Percentiles rank a stretch among this genome's conserved stretches.
phyloP scores from a whole-genome alignment of 2,797 vertebrate species.

The Phoeniculus purpureus region DNA sequence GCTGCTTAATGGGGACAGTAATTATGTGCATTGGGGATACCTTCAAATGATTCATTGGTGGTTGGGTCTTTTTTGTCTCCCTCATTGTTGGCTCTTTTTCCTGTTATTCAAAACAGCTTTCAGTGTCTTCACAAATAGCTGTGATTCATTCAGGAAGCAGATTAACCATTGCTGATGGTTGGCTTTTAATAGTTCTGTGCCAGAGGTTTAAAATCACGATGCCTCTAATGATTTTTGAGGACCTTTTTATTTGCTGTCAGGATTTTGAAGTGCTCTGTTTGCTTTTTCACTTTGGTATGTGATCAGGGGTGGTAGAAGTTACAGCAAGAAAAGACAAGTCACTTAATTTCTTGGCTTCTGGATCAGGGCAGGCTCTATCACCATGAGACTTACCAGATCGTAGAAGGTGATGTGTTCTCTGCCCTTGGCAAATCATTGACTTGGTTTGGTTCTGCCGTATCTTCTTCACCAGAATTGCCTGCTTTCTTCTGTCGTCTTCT shows the following conservation, averaged over 20 bases:
- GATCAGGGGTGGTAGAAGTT: background rate
- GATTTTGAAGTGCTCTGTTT: background rate
- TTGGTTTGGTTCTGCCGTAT: conserved; percentile 10
- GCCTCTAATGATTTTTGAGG: background rate
- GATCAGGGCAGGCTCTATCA: background rate
- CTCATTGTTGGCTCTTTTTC: conserved; percentile 43
- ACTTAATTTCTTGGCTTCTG: conserved; percentile 24
- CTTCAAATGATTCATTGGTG: conserved; percentile 65
- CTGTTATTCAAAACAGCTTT: conserved; percentile 24
- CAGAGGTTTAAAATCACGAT: conserved; percentile 15
- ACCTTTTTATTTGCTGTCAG: background rate
- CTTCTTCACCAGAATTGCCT: background rate
- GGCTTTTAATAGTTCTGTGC: background rate
- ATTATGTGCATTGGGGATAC: conserved; percentile 59
- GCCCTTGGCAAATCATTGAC: conserved; percentile 6
- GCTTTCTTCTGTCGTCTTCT: background rate
- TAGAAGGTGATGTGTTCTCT: conserved; percentile 19
- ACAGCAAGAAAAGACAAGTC: conserved; percentile 27
- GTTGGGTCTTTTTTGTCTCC: conserved; percentile 42
- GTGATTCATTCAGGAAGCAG: conserved; percentile 17
- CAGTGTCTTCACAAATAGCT: conserved; percentile 33
- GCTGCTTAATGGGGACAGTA: conserved; percentile 64
- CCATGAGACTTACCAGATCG: conserved; percentile 14
- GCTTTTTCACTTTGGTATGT: background rate
- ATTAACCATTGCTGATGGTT: background rate